phyloP scores from a whole-genome alignment of 2,113 vertebrate species.

The Nanorana parkeri region DNA sequence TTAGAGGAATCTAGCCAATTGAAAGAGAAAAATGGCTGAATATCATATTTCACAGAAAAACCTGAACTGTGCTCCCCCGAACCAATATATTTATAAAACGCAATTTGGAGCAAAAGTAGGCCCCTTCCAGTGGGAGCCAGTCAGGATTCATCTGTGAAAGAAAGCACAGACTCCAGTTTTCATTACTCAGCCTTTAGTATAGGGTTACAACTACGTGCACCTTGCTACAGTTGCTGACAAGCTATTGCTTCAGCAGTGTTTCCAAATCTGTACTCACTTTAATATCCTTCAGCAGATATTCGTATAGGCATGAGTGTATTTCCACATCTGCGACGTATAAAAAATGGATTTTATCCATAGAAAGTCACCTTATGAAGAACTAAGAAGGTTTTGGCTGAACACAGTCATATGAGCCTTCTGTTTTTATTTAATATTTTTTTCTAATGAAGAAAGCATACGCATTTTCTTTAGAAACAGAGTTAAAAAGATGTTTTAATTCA shows the following conservation, averaged over 20 bases:
- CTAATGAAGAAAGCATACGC: background rate
- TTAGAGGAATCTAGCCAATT: no score
- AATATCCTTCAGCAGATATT: no score
- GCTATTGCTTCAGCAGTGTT: background rate
- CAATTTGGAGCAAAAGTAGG: no score
- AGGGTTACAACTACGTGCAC: background rate
- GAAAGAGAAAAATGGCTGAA: no score
- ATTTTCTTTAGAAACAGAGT: slow-evolving; percentile 4
- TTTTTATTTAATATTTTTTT: background rate
- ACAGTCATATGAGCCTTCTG: background rate
- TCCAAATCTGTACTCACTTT: background rate
- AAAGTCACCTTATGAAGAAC: background rate
- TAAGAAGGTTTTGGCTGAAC: no score
- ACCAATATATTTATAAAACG: no score
- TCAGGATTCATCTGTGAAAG: no score
- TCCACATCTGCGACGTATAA: background rate
- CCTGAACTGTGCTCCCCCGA: no score
- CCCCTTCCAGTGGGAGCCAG: no score
- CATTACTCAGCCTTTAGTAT: no score
- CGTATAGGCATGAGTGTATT: background rate
- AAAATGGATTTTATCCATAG: background rate
- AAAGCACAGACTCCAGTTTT: no score
- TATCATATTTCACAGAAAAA: no score
- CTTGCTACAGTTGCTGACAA: background rate
- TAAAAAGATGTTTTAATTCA: slow-evolving; percentile 8